These are phyloP conservation scores for Alloplasta piceator DNA, from an alignment of 2,888 invertebrate species.

Conservation along the genomic window DNA sequence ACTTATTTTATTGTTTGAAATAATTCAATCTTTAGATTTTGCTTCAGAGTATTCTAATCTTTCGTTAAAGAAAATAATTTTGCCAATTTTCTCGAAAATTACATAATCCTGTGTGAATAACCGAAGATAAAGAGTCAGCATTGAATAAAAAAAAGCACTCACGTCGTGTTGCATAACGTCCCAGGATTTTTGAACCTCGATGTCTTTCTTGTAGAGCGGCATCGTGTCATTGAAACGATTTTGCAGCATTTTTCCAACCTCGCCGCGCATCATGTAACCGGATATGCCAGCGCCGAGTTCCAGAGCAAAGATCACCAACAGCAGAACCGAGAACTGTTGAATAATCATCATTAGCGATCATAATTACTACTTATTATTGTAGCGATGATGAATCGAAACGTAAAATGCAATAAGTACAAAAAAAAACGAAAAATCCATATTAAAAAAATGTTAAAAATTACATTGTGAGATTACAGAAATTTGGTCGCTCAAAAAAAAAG, in stretches of 20 bases:
- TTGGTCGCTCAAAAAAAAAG: no score
- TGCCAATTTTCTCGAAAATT: neutral
- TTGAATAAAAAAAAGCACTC: constrained; percentile 81
- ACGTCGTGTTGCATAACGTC: constrained; percentile 94
- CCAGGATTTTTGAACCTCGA: constrained; percentile 90
- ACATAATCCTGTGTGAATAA: neutral
- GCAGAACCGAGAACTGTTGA: constrained; percentile 90
- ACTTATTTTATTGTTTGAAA: no score
- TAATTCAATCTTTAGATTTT: no score
- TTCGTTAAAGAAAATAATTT: no score
- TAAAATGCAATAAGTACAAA: neutral
- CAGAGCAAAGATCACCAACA: constrained; percentile 91
- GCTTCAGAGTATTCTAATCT: no score
- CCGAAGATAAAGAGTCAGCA: neutral
- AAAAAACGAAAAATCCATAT: neutral
- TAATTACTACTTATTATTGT: neutral
- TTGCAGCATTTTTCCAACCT: constrained; percentile 88
- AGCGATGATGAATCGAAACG: neutral
- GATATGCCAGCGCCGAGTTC: constrained; percentile 94
- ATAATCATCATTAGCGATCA: constrained; percentile 14
- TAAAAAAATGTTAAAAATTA: neutral
- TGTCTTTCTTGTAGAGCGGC: constrained; percentile 87
- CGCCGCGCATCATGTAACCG: constrained; percentile 90
- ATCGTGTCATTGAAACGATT: constrained; percentile 89
- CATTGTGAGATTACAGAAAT: no score